A percentile compares a stretch with the other conserved stretches of the same genome.
These are phyloP conservation scores for Beaufortia kweichowensis DNA, from an alignment of 2,113 vertebrate species.

Conservation along the genomic window DNA sequence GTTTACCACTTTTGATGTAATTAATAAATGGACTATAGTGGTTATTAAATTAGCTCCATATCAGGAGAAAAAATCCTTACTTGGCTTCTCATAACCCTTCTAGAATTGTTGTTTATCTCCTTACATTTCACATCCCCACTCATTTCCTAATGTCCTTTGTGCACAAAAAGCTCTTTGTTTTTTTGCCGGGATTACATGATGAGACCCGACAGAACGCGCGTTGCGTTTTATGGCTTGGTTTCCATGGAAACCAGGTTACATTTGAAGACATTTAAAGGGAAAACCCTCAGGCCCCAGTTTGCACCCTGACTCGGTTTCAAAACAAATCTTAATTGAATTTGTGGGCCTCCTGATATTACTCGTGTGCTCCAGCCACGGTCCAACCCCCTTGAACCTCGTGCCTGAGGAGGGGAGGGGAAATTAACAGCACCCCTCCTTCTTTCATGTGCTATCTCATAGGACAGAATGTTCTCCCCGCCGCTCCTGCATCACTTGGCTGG, in stretches of 20 bases:
- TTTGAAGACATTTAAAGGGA: constrained; percentile 56
- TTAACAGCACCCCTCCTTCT: background rate
- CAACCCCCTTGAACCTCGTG: background rate
- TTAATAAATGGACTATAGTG: background rate
- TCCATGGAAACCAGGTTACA: constrained; percentile 73
- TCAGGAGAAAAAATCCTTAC: background rate
- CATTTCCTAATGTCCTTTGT: background rate
- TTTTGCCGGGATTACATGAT: constrained; percentile 52
- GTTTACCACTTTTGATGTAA: background rate
- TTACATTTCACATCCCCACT: background rate
- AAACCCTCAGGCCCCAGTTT: constrained; percentile 58
- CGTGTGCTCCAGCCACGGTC: constrained; percentile 11
- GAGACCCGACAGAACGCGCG: constrained; percentile 41
- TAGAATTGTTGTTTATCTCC: background rate
- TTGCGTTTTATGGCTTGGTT: constrained; percentile 65
- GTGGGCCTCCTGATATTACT: constrained; percentile 46
- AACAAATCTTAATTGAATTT: constrained; percentile 66
- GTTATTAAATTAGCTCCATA: background rate
- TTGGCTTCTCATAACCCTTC: constrained; percentile 15
- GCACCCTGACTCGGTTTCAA: constrained; percentile 59
- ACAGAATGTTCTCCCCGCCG: constrained; percentile 23
- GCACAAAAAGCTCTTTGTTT: constrained; percentile 33
- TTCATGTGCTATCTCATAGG: constrained; percentile 30
- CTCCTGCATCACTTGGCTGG: constrained; percentile 2
- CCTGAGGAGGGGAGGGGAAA: constrained; percentile 9